Base-by-base conservation (phyloP, 2,888 invertebrate genomes). In the Apodemia duryi region DNA sequence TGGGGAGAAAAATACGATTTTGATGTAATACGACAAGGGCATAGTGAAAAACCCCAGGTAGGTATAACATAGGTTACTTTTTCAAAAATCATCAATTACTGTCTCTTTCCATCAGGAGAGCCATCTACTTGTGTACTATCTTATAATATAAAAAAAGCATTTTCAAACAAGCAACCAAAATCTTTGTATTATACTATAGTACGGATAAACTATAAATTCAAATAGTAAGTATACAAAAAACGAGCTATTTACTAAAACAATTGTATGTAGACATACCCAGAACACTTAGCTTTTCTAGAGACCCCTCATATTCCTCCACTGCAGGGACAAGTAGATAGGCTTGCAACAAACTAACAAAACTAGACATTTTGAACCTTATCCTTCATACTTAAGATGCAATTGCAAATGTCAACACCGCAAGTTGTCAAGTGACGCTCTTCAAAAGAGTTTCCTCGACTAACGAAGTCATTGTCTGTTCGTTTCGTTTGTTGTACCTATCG, bases 391-490 rank as follows among this genome's bases (percentile, higher is more conserved):
- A 57, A 57, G 29, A 29, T 29, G 2, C 13, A 57, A 29, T 57
- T 29, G 28, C 1, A 11, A 11, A 46, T 46, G 5, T 46, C 4
- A 46, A 29, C 60, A 68, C 32, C 61, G 66, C 66, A 70, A 63
- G 65, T 66, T 62, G 66, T 82, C 82, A 77, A 86, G 84, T 82
- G 86, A 81, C 83, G 81, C 85, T 81, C 69, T 76, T 64, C 64
- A 76, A 74, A 75, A 84, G 85, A 79, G 86, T 79, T 72, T 85
- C 86, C 77, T 74, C 73, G 75, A 61, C 64, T 64, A 64, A 64
- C 61, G 64, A 64, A 88, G 83, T 79, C 87, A 86, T 88, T 89
- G 89, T 89, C 80, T 82, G 75, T 64, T 61, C 65, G 69, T 65
- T 68, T 63, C 71, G 67, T 71, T 71, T 70, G 72, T 72, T 71